Conservation (phyloP, 2,113 vertebrate species). For the Calidris pygmaea region DNA sequence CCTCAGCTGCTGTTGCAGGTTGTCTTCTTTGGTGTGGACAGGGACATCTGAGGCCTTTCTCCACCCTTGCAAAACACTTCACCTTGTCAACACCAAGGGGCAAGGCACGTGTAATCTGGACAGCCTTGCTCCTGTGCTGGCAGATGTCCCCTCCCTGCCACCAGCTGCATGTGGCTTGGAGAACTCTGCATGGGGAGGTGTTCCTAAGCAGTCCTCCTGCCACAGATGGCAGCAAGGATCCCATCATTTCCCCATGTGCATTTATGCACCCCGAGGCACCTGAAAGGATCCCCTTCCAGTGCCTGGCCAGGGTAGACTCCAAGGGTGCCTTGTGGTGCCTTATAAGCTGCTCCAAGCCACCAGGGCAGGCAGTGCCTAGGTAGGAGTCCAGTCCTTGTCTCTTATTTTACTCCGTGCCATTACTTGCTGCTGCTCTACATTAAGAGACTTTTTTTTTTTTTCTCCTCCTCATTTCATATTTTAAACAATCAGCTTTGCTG, state of each 20-base stretch:
- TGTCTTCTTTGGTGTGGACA: not conserved
- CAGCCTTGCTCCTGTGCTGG: not conserved
- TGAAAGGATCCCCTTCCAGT: not conserved
- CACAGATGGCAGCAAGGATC: not conserved
- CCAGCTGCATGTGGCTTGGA: not conserved
- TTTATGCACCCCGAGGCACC: not conserved
- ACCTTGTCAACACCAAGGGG: not conserved
- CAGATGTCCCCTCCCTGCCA: not conserved
- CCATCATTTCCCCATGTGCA: rapidly evolving
- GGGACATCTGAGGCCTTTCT: not conserved
- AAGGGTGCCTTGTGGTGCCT: not conserved
- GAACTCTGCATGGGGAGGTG: rapidly evolving
- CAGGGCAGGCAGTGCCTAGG: not conserved
- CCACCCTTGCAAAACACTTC: not conserved
- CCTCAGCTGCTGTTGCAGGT: not conserved
- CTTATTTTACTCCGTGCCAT: not conserved
- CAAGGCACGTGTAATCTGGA: rapidly evolving
- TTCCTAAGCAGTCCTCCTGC: not conserved
- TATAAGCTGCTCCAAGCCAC: not conserved
- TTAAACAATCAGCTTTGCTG: not conserved
- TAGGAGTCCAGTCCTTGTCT: not conserved
- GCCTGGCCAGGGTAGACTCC: not conserved
- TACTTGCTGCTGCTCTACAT: not conserved
- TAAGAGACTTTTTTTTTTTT: not conserved
- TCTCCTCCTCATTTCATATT: not conserved